Evolutionary conservation across 2,113 vertebrate species (phyloP).

Genomic region (Genyomyrus donnyi): DNA sequence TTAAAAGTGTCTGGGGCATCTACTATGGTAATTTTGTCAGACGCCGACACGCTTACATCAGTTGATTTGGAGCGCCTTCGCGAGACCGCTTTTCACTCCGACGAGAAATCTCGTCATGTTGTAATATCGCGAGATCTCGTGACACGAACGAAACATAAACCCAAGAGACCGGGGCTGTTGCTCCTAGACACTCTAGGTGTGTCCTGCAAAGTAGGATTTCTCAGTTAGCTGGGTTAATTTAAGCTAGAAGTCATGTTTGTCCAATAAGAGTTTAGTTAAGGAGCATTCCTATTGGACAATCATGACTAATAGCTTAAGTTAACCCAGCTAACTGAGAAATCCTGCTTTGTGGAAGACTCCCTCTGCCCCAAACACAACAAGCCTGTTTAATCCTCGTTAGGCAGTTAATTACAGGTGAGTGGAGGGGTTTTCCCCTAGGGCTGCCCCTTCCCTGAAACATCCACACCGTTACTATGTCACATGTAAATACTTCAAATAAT

Average conservation of each 20-base stretch:
- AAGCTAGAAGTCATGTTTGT: too few relatives aligned
- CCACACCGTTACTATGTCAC: background rate
- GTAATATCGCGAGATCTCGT: too few relatives aligned
- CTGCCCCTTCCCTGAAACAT: background rate
- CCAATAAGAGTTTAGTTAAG: background rate
- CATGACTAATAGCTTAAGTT: background rate
- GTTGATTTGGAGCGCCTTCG: too few relatives aligned
- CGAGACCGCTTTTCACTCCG: background rate
- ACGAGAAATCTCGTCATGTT: background rate
- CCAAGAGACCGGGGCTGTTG: background rate
- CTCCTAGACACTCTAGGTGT: background rate
- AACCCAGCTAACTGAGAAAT: background rate
- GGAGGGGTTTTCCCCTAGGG: background rate
- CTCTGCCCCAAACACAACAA: background rate
- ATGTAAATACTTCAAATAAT: background rate
- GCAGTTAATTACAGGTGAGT: background rate
- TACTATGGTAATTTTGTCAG: too few relatives aligned
- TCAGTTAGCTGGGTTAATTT: too few relatives aligned
- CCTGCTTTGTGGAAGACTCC: background rate
- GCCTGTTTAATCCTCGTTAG: background rate
- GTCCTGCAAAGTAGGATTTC: too few relatives aligned
- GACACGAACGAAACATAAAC: background rate
- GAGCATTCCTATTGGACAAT: background rate
- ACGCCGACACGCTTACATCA: too few relatives aligned
- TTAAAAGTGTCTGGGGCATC: too few relatives aligned